Base-by-base conservation (phyloP, 2,888 invertebrate species). In the Enoplolaimus lenunculus region DNA sequence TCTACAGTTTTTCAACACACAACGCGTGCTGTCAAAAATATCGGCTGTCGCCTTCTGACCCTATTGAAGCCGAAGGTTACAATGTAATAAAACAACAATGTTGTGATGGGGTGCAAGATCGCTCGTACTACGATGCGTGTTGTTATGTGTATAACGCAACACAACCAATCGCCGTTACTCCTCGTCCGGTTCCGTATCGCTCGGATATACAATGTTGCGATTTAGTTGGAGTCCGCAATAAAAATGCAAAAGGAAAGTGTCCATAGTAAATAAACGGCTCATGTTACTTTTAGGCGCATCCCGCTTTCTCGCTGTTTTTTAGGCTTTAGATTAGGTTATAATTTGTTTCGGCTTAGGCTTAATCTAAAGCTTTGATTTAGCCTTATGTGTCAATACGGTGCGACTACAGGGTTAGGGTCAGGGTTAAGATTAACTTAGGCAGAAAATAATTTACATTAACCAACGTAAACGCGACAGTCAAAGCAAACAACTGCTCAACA, bases 61-160 rank as follows among this genome's bases (percentile, higher is more conserved):
- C 67, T 30, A n/a, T 67, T 16, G 59, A 57, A 59, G 71, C 70
- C n/a, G 68, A 67, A 70, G 71, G 71, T 16, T 70, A 70, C 71
- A 26, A n/a, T 2, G 2, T 60, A 13, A 26, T 2, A n/a, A 60
- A 31, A 2, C 68, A 71, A 33, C 34, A 71, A 28, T 71, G 71
- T 34, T 71, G 71, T 33, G 69, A 71, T 34, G 34, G 68, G 3
- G 69, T 71, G 2, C 34, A 71, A 16, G 29, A 69, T 30, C 29
- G 34, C 30, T 60, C 60, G 7, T 21, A 60, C 26, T 70, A 59
- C 28, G 71, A 71, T 62, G 21, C 60, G 16, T 71, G 71, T 31
- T 71, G 71, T 45, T 71, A 70, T 34, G 71, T 71, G 1, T 57
- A 21, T 28, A 69, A 71, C 35, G 65, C 64, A n/a, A 68, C 66